Conservation (phyloP, 2,888 invertebrate species). For the Phyto melanocephala region DNA sequence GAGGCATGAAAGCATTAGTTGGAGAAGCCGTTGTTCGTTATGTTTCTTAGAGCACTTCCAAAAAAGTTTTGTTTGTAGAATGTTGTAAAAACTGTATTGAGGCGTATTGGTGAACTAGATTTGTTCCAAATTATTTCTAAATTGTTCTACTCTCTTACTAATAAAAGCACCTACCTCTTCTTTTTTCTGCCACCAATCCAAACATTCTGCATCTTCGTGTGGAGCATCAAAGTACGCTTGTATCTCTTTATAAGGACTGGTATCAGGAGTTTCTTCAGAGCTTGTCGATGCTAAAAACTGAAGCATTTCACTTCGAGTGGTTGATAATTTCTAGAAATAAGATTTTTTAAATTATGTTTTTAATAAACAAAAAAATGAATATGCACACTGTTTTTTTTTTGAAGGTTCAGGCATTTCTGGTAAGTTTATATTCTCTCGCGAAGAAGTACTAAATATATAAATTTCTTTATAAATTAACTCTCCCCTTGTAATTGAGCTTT, state of each 20-base stretch:
- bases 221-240: conserved; percentile 10
- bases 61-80: too few relatives aligned
- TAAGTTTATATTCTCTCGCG: neutral
- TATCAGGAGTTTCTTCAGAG: neutral
- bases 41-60: too few relatives aligned
- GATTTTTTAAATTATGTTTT: neutral
- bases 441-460: too few relatives aligned
- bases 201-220: conserved; percentile 18
- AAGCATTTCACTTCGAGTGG: neutral
- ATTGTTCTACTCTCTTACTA: too few relatives aligned
- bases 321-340: neutral
- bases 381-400: neutral
- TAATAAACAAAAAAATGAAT: neutral
- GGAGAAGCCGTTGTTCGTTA: too few relatives aligned
- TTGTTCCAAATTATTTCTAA: too few relatives aligned
- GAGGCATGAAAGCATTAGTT: too few relatives aligned
- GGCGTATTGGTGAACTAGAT: too few relatives aligned
- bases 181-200: conserved; percentile 22
- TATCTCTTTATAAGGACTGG: neutral
- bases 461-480: too few relatives aligned
- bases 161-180: too few relatives aligned
- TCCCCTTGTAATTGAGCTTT: too few relatives aligned
- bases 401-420: neutral
- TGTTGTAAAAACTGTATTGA: too few relatives aligned
- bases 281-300: neutral